Percentiles rank a stretch among this genome's conserved stretches.
phyloP scores from a whole-genome alignment of 2,888 invertebrate species.

The Callyntrura guangdongensis region DNA sequence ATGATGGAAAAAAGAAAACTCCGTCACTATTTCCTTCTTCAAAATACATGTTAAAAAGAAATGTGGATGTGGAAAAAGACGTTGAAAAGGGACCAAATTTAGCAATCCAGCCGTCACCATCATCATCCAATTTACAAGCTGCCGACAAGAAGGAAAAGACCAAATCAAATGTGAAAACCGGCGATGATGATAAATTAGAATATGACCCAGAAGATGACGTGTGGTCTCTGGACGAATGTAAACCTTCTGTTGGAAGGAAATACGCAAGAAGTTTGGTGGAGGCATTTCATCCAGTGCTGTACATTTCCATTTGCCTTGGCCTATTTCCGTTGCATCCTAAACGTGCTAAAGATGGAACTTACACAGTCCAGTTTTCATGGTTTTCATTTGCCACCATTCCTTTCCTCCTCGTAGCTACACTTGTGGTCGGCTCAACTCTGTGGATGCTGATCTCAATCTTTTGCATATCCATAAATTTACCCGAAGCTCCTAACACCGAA shows the following conservation, averaged over 20 bases:
- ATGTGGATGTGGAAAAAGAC: not conserved
- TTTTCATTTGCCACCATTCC: constrained; percentile 21
- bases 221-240: constrained; percentile 38
- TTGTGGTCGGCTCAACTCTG: constrained; percentile 18
- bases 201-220: constrained; percentile 61
- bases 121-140: not conserved
- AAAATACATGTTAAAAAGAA: not conserved
- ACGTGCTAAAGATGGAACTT: constrained; percentile 33
- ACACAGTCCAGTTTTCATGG: constrained; percentile 36
- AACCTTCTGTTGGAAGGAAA: constrained; percentile 36
- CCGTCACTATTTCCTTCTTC: too few relatives aligned
- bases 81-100: constrained; percentile 9
- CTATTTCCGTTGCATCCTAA: constrained; percentile 34
- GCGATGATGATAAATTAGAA: constrained; percentile 35
- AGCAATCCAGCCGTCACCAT: not conserved
- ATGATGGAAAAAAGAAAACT: too few relatives aligned
- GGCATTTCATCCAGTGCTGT: constrained; percentile 43
- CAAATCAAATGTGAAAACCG: constrained; percentile 10
- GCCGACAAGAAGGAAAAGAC: not conserved
- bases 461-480: constrained; percentile 12
- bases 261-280: constrained; percentile 43
- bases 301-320: not conserved
- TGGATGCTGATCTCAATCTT: constrained; percentile 36
- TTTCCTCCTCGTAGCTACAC: not conserved
- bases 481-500: not conserved